phyloP scores from a whole-genome alignment of 2,797 vertebrate genomes.

The Rhinophrynus dorsalis region DNA sequence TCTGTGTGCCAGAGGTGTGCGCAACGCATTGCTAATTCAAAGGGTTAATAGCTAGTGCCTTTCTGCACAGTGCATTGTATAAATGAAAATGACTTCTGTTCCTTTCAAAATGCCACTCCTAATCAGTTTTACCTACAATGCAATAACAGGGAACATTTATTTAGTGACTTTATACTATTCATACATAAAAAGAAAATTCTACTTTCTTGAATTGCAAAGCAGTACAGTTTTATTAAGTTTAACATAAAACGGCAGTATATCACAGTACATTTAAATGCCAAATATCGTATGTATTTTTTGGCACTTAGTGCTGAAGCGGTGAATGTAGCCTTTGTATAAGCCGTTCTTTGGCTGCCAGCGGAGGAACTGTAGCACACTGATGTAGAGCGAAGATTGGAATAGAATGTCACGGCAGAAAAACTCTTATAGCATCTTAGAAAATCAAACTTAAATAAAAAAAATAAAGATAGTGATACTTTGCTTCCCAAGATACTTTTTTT shows the following conservation, averaged over 20 bases:
- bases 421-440: constrained; percentile 53
- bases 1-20: too few relatives aligned
- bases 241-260: constrained; percentile 3
- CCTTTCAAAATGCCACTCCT: background rate
- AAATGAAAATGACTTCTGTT: background rate
- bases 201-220: background rate
- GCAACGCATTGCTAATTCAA: too few relatives aligned
- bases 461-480: constrained; percentile 26
- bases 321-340: constrained; percentile 63
- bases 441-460: constrained; percentile 53
- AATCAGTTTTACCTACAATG: background rate
- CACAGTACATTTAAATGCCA: constrained; percentile 61
- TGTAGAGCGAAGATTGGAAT: constrained; percentile 54
- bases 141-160: too few relatives aligned
- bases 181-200: too few relatives aligned
- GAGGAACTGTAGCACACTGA: constrained; percentile 63
- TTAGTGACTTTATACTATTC: too few relatives aligned
- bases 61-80: background rate
- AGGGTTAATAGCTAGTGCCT: too few relatives aligned
- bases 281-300: constrained; percentile 63
- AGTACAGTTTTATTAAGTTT: background rate
- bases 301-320: constrained; percentile 58
- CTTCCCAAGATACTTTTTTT: too few relatives aligned
- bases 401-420: constrained; percentile 56
- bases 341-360: constrained; percentile 52